These are phyloP conservation scores for Lasioglossum vierecki DNA, from an alignment of 2,888 invertebrate genomes.

Conservation along the genomic window DNA sequence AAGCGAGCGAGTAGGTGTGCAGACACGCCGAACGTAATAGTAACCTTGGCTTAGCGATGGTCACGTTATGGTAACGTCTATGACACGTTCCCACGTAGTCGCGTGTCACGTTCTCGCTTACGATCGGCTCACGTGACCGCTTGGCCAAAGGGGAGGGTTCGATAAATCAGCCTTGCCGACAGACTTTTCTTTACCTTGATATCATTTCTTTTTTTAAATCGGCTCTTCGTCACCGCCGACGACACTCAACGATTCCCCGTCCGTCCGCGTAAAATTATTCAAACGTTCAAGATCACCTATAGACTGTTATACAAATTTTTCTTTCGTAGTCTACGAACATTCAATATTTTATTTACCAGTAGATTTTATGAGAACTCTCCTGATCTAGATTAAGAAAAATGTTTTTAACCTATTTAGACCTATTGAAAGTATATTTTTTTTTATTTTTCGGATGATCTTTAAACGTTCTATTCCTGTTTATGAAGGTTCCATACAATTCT, in stretches of 20 bases:
- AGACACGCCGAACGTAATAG: slow-evolving; percentile 81
- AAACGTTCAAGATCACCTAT: not conserved
- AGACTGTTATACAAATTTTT: not conserved
- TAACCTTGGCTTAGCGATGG: slow-evolving; percentile 81
- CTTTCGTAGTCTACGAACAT: not conserved
- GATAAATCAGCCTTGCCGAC: slow-evolving; percentile 46
- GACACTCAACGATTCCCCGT: not conserved
- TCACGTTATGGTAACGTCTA: slow-evolving; percentile 78
- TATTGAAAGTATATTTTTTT: no score
- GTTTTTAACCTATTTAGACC: not conserved
- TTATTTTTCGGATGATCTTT: no score
- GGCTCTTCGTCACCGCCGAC: not conserved
- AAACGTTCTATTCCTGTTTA: no score
- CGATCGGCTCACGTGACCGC: slow-evolving; percentile 64
- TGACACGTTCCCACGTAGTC: slow-evolving; percentile 77
- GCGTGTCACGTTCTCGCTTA: slow-evolving; percentile 70
- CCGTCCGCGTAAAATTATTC: not conserved
- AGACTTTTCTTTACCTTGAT: slow-evolving; percentile 35
- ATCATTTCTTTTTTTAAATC: slow-evolving; percentile 22
- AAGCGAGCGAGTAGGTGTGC: slow-evolving; percentile 79
- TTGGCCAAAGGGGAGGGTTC: slow-evolving; percentile 40
- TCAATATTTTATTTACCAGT: no score
- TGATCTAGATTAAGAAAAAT: not conserved
- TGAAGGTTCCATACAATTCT: no score
- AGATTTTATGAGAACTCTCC: no score